phyloP scores from a whole-genome alignment of 2,113 vertebrate genomes.

The Catharus bicknelli region DNA sequence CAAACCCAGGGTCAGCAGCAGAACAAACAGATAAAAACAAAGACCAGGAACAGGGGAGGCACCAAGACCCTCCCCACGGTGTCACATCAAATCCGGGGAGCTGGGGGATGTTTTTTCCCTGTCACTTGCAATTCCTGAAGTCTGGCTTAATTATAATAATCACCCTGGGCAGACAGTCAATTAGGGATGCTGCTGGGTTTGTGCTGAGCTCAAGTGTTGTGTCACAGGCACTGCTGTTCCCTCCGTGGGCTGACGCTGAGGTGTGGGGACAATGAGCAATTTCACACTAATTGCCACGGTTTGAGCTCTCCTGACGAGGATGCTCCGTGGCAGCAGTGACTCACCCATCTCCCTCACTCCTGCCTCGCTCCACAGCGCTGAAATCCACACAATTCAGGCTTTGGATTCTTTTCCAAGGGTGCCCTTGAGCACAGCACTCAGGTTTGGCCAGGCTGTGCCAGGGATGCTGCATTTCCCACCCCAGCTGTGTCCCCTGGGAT shows the following conservation, averaged over 20 bases:
- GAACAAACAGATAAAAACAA: neutral
- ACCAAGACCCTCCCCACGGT: accelerated
- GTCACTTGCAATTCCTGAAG: neutral
- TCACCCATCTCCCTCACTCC: neutral
- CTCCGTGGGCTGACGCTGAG: neutral
- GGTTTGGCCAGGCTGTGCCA: neutral
- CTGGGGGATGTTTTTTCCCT: neutral
- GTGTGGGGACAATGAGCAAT: neutral
- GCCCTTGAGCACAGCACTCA: neutral
- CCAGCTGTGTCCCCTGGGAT: neutral
- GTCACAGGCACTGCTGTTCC: neutral
- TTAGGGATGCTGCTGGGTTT: neutral
- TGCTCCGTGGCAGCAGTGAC: neutral
- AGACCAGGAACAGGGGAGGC: neutral
- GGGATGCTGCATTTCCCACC: neutral
- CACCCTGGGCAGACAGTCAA: neutral
- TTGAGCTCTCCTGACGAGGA: neutral
- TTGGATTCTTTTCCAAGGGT: neutral
- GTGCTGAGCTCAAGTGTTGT: neutral
- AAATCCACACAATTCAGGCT: accelerated
- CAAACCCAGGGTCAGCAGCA: neutral
- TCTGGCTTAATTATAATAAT: conserved; percentile 11
- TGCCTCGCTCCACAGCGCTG: neutral
- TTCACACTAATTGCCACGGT: neutral
- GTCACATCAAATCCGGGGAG: accelerated